Percentiles rank a stretch among this genome's conserved stretches.
Conservation (phyloP, 2,797 vertebrate genomes). For the Rhinella marina region DNA sequence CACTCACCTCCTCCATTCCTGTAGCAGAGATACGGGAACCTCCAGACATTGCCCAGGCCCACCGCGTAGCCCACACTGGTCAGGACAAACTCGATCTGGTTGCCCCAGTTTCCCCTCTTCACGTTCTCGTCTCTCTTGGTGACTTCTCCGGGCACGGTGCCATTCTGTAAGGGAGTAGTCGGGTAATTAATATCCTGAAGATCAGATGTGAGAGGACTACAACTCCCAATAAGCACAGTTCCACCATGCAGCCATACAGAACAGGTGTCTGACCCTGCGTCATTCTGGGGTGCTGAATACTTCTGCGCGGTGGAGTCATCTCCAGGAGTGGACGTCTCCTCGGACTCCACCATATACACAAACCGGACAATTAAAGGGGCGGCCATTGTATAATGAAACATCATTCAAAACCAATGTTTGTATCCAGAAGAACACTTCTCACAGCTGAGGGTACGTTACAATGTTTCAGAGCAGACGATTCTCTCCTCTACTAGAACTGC, state of each 20-base stretch:
- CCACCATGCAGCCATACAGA: background rate
- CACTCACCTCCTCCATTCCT: conserved; percentile 95
- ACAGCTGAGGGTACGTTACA: too few species aligned
- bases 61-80: conserved; percentile 98
- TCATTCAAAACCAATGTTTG: too few species aligned
- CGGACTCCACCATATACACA: too few species aligned
- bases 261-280: background rate
- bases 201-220: background rate
- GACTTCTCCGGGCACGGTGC: conserved; percentile 91
- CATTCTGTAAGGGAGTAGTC: conserved; percentile 78
- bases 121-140: conserved; percentile 91
- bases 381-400: too few species aligned
- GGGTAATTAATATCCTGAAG: background rate
- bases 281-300: too few species aligned
- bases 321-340: too few species aligned
- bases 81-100: conserved; percentile 98
- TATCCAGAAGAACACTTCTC: too few species aligned
- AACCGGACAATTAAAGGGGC: too few species aligned
- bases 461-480: too few species aligned
- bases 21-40: conserved; percentile 99
- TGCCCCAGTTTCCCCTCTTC: conserved; percentile 96
- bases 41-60: conserved; percentile 97
- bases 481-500: too few species aligned
- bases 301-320: too few species aligned
- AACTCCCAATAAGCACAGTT: background rate